Base-by-base conservation (phyloP, 2,888 invertebrate species). In the Hyppa rectilinea region DNA sequence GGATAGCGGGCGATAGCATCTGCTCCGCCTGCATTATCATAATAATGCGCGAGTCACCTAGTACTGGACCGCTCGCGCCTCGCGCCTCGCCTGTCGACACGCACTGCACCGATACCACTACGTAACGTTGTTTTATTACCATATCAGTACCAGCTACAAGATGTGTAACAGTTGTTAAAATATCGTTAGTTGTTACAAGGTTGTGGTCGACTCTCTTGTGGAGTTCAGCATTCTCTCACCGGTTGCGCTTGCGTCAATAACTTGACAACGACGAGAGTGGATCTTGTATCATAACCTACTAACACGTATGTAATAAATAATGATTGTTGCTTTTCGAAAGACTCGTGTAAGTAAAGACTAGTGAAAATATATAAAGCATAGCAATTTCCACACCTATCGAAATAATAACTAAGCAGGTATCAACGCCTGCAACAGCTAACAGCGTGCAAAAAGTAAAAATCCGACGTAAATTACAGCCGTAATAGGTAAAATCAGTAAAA, bases 31-130 rank as follows among this genome's bases (percentile, higher is more conserved):
- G 93, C 90, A 96, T 96, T 95, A 96, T 94, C 95, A 96, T 95
- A 95, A 95, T 94, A 95, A 93, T 91, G 90, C 91, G 92, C 94
- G 93, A 95, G 94, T 95, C 95, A 95, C 95, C 90, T 85, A 90
- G 76, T 66, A 40, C 52, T 81, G 85, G 87, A 89, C 87, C 76
- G 68, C 81, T 85, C 87, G 84, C 74, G 82, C 85, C 86, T 67
- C 66, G 63, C 77, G 74, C 70, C 71, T 66, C 58, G 61, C 64
- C 80, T 90, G 92, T 93, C 93, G 92, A 91, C 92, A 91, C 91
- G 82, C 83, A 76, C 72, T 52, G 65, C 76, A 73, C 67, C 58
- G 71, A 80, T 71, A 75, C 76, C 67, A 82, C 79, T 40, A 74
- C 65, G 66, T 79, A 68, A 64, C 77, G 52, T 74, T 71, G 73